These are phyloP conservation scores for Isurus oxyrinchus DNA, from an alignment of 2,113 vertebrate genomes.

Conservation along the genomic window DNA sequence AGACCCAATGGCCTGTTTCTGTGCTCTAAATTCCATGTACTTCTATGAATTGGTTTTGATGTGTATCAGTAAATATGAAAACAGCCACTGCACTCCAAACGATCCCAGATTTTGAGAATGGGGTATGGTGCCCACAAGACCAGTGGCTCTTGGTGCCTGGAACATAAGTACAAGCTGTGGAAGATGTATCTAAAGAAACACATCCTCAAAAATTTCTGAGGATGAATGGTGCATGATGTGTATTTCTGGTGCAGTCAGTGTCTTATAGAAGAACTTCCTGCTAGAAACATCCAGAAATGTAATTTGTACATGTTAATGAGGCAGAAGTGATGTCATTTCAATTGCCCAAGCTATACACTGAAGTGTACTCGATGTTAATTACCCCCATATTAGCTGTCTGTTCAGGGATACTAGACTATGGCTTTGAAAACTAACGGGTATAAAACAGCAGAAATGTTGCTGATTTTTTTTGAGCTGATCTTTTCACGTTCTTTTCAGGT, in stretches of 20 bases:
- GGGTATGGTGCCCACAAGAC: no score
- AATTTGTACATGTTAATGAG: background rate
- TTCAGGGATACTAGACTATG: background rate
- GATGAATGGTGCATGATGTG: background rate
- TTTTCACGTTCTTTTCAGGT: background rate
- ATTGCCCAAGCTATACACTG: background rate
- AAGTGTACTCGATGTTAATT: background rate
- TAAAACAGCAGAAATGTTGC: background rate
- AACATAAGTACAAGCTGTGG: no score
- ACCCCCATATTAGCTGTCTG: background rate
- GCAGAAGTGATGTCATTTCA: background rate
- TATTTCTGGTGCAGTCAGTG: background rate
- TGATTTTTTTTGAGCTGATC: background rate
- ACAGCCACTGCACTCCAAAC: no score
- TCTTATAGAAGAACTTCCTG: background rate
- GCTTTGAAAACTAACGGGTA: background rate
- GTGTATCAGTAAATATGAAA: no score
- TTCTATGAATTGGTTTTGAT: no score
- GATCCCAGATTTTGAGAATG: no score
- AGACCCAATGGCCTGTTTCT: no score
- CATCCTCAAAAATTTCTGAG: no score
- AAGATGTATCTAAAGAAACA: no score
- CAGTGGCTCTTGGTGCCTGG: no score
- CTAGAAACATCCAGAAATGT: background rate
- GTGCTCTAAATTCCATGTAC: no score